phyloP scores from a whole-genome alignment of 1,140 invertebrate species.

The Habropoda laboriosa region DNA sequence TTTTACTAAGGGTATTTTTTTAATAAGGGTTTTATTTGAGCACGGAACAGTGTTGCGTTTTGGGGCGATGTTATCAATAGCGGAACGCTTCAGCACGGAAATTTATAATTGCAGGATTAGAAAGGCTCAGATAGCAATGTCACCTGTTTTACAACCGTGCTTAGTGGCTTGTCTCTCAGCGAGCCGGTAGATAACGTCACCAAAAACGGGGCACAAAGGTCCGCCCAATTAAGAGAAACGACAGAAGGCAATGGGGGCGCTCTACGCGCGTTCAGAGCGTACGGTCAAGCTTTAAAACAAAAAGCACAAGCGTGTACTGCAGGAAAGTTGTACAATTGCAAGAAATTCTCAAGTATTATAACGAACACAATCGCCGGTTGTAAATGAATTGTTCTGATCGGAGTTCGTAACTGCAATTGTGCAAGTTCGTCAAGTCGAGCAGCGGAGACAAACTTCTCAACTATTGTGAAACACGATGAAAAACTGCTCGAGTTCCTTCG shows the following conservation, averaged over 20 bases:
- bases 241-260: not conserved
- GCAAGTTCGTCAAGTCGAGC: no score
- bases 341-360: no score
- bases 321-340: not conserved
- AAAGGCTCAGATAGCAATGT: conserved; percentile 16
- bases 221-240: conserved; percentile 8
- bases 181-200: not conserved
- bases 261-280: no score
- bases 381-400: not conserved
- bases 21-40: not conserved
- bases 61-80: not conserved
- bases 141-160: conserved; percentile 3
- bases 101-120: conserved; percentile 1
- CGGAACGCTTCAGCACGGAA: not conserved
- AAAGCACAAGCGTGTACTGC: not conserved
- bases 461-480: no score
- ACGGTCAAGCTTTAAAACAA: not conserved
- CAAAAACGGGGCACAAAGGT: conserved; percentile 9
- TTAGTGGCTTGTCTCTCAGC: conserved; percentile 15
- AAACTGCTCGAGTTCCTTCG: no score
- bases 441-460: no score
- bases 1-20: not conserved
- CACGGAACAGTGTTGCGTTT: not conserved
- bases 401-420: not conserved
- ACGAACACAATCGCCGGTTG: not conserved